Conservation (phyloP, 1,140 invertebrate species). For the Tachypleus tridentatus region DNA sequence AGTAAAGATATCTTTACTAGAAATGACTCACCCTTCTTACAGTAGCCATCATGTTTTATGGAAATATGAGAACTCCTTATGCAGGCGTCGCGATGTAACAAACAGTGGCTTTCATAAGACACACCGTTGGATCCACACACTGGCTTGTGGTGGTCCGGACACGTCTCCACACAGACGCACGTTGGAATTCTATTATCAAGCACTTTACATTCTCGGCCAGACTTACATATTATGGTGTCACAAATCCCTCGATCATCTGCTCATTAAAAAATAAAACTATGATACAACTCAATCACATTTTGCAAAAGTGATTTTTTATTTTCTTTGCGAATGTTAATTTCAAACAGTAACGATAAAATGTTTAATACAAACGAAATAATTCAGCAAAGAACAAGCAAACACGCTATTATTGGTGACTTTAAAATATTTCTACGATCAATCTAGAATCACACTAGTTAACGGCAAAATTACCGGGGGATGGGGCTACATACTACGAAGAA, state of each 20-base stretch:
- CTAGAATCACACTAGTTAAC: too few species aligned
- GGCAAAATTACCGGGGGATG: too few species aligned
- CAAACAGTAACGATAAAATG: too few species aligned
- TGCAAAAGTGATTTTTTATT: too few species aligned
- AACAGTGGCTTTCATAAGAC: conserved; percentile 22
- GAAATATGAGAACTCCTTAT: conserved; percentile 9
- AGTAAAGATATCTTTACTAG: conserved; percentile 15
- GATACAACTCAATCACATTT: too few species aligned
- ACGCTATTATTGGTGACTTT: too few species aligned
- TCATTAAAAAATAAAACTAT: too few species aligned
- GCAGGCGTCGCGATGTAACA: conserved; percentile 20
- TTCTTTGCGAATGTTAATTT: too few species aligned
- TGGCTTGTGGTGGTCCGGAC: conserved; percentile 17
- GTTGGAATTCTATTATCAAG: conserved; percentile 15
- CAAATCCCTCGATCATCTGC: conserved; percentile 7
- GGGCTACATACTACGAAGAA: too few species aligned
- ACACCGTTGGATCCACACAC: conserved; percentile 21
- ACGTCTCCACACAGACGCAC: conserved; percentile 22
- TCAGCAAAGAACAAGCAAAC: too few species aligned
- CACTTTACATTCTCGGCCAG: conserved; percentile 26
- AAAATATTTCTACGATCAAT: too few species aligned
- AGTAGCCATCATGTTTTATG: conserved; percentile 21
- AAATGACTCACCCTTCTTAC: conserved; percentile 15
- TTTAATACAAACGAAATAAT: too few species aligned
- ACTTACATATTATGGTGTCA: conserved; percentile 22